Conservation (phyloP, 2,113 vertebrate genomes). For the Eulacestoma nigropectus region DNA sequence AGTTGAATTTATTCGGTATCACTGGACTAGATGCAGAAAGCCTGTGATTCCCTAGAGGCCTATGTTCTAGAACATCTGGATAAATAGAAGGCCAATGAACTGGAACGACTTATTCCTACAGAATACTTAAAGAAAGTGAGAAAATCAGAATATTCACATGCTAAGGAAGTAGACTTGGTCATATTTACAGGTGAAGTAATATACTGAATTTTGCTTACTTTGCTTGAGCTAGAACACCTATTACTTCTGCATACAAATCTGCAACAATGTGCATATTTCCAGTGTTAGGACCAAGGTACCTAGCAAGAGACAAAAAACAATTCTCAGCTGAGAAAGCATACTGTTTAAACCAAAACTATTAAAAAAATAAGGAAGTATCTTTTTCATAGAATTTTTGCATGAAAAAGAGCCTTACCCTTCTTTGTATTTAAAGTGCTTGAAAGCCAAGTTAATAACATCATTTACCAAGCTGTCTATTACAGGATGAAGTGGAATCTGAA, state of each 20-base stretch:
- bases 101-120: neutral
- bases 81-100: neutral
- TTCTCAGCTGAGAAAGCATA: neutral
- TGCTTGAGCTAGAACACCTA: conserved; percentile 94
- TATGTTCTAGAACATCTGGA: neutral
- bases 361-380: neutral
- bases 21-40: neutral
- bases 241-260: conserved; percentile 96
- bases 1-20: neutral
- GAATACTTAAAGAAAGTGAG: neutral
- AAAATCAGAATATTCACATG: neutral
- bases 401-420: conserved; percentile 84
- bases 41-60: neutral
- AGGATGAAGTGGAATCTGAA: conserved; percentile 95
- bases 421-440: conserved; percentile 99
- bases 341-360: neutral
- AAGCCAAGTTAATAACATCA: conserved; percentile 95
- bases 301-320: conserved; percentile 55
- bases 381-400: neutral
- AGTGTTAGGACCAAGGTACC: conserved; percentile 97
- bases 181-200: neutral
- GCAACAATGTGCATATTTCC: conserved; percentile 99
- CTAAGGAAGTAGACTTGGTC: neutral
- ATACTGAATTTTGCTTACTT: conserved; percentile 79
- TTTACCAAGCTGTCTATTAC: conserved; percentile 95